These are phyloP conservation scores for Calidris pygmaea DNA, from an alignment of 2,113 vertebrate species.

Conservation along the genomic window DNA sequence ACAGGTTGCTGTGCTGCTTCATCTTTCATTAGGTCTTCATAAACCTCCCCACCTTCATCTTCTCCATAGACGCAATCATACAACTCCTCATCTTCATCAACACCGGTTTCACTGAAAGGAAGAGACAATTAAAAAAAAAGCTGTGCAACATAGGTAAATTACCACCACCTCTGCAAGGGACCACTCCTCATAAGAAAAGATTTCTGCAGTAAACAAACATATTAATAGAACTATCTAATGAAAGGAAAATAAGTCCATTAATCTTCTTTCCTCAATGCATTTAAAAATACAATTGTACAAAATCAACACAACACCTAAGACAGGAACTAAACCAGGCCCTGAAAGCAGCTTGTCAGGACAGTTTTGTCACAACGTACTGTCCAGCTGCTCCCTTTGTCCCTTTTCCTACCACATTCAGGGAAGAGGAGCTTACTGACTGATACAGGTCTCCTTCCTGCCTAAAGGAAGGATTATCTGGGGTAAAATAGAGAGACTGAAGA, in stretches of 20 bases:
- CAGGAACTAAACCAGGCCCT: background rate
- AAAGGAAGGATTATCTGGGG: background rate
- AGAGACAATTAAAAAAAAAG: background rate
- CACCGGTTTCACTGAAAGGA: constrained; percentile 83
- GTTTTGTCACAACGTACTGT: background rate
- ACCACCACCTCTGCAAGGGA: background rate
- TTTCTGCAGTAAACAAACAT: background rate
- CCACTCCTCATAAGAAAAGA: background rate
- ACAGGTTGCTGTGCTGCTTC: constrained; percentile 86
- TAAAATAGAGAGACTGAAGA: background rate
- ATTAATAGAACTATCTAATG: background rate
- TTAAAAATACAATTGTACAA: background rate
- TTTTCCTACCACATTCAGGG: background rate
- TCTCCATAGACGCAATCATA: constrained; percentile 97
- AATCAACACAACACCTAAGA: background rate
- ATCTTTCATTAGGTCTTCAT: constrained; percentile 96
- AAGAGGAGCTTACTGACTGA: background rate
- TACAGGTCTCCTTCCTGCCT: background rate
- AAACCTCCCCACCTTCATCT: constrained; percentile 94
- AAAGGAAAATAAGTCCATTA: background rate
- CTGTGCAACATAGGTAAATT: background rate
- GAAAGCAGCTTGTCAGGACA: background rate
- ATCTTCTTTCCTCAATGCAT: background rate
- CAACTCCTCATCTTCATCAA: constrained; percentile 89
- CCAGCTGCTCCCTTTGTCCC: background rate